Percentiles rank a stretch among this genome's conserved stretches.
Evolutionary conservation across 2,888 invertebrate species (phyloP).

Genomic region (Geophilus truncorum): DNA sequence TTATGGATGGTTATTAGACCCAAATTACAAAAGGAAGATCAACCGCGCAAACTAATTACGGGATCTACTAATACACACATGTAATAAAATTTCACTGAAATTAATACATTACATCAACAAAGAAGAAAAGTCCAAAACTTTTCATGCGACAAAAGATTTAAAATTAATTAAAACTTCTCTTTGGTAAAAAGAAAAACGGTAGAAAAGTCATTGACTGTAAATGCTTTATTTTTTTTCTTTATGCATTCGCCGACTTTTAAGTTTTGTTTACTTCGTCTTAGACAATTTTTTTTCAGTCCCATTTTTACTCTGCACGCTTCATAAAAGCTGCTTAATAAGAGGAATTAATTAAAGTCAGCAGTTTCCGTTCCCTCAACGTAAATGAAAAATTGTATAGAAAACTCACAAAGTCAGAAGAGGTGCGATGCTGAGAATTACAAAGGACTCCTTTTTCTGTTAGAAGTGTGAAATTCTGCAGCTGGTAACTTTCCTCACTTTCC

Average conservation of each 20-base stretch:
- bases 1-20: constrained; percentile 12
- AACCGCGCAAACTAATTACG: constrained; percentile 6
- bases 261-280: neutral
- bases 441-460: constrained; percentile 18
- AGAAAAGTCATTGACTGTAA: neutral
- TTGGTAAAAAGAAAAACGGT: neutral
- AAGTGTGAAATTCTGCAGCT: constrained; percentile 19
- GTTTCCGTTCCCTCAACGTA: neutral
- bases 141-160: neutral
- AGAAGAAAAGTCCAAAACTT: neutral
- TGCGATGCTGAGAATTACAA: constrained; percentile 13
- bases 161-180: neutral
- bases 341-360: neutral
- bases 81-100: neutral
- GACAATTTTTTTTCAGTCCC: neutral
- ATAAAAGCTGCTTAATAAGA: neutral
- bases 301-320: too few relatives aligned
- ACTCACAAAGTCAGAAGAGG: constrained; percentile 28
- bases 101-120: neutral
- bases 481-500: constrained; percentile 10
- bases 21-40: constrained; percentile 12
- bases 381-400: constrained; percentile 13
- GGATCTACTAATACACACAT: neutral
- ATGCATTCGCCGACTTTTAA: neutral
- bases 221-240: neutral